Conservation (phyloP, 2,797 vertebrate species). For the Tokudaia tokunoshimensis region DNA sequence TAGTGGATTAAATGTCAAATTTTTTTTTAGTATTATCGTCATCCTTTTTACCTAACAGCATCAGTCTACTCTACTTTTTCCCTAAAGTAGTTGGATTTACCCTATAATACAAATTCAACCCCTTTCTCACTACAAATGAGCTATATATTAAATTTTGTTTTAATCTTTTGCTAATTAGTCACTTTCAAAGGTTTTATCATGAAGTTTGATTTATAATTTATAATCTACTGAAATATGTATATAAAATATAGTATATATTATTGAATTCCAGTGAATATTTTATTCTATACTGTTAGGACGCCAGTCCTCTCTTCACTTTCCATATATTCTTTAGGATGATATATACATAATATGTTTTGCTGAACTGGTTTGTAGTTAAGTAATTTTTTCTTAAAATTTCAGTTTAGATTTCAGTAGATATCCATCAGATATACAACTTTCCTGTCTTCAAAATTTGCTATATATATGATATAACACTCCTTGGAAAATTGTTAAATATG, state of each 20-base stretch:
- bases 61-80: conserved; percentile 13
- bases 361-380: conserved; percentile 44
- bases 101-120: conserved; percentile 47
- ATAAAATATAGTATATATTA: not conserved
- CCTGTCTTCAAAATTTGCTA: conserved; percentile 57
- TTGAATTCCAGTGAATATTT: conserved; percentile 54
- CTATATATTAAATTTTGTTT: conserved; percentile 63
- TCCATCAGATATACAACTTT: conserved; percentile 44
- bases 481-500: conserved; percentile 55
- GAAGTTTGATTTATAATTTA: conserved; percentile 47
- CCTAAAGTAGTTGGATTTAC: conserved; percentile 27
- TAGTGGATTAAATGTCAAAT: conserved; percentile 45
- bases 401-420: conserved; percentile 38
- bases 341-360: conserved; percentile 57
- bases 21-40: not conserved
- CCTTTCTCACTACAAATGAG: conserved; percentile 54
- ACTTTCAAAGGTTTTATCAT: conserved; percentile 58
- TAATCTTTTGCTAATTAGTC: conserved; percentile 46
- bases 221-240: conserved; percentile 29
- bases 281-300: conserved; percentile 1
- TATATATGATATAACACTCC: conserved; percentile 25
- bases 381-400: conserved; percentile 63
- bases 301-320: conserved; percentile 40
- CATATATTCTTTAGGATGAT: conserved; percentile 28
- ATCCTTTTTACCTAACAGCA: conserved; percentile 34